Conservation (phyloP, 2,888 invertebrate species). For the Nemoura dubitans region DNA sequence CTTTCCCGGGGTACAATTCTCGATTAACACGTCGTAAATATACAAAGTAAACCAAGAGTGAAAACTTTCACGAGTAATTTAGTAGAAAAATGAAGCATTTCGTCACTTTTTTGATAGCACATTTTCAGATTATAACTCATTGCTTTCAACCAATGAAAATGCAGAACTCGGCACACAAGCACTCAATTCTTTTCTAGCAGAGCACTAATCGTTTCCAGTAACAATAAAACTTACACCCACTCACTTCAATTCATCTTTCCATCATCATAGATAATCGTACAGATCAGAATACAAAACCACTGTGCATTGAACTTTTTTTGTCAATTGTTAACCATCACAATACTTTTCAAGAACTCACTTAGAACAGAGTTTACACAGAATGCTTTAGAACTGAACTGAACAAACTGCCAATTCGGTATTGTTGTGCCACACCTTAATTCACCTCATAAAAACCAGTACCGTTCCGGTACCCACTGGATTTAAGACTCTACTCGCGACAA, state of each 20-base stretch:
- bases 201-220: neutral
- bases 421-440: neutral
- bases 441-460: neutral
- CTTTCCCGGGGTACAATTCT: neutral
- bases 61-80: neutral
- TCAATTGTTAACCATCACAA: slow-evolving; percentile 39
- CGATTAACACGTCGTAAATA: neutral
- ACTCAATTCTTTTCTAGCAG: neutral
- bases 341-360: slow-evolving; percentile 43
- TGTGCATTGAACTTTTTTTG: slow-evolving; percentile 9
- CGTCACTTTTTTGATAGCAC: neutral
- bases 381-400: neutral
- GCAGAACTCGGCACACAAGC: neutral
- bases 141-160: neutral
- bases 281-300: neutral
- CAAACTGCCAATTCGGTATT: neutral
- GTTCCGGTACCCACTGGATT: neutral
- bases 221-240: neutral
- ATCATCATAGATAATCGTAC: neutral
- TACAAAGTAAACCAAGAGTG: neutral
- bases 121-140: neutral
- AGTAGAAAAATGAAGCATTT: neutral
- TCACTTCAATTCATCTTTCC: neutral
- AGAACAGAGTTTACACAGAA: slow-evolving; percentile 20
- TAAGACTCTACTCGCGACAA: neutral